Base-by-base conservation (phyloP, 2,888 invertebrate genomes). In the Pterostichus niger region DNA sequence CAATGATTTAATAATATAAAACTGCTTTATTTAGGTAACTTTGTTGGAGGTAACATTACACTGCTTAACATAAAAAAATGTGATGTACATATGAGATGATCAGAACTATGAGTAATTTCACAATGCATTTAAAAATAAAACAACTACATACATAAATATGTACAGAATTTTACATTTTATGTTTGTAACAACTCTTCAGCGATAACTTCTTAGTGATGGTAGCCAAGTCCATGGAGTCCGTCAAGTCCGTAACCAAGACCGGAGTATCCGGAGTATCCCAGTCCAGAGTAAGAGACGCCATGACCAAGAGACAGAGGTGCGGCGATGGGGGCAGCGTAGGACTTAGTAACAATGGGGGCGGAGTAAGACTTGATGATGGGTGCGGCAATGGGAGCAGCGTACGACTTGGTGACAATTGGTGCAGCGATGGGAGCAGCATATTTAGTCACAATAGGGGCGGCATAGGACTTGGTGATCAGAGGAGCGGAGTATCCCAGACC, bases 241-340 rank as follows among this genome's bases (percentile, higher is more conserved):
- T 52, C 13, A 52, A 17, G 7, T 56, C 56, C 56, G 13, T 83
- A 82, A 46, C 84, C 84, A 33, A 79, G 35, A 31, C 83, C 71
- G 40, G 64, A 61, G 56, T 83, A 82, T 46, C 84, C 71, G 40
- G 64, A 61, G 56, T 83, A 82, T 46, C 84, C 84, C n/a, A 79
- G 71, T 56, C 84, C 84, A 31, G 35, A 31, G 52, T 49, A 49
- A 40, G 83, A 79, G n/a, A 80, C 52, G 46, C 84, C 84, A 54
- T 84, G 84, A 40, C 84, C 84, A 24, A 84, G 71, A 49, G 85
- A 83, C 15, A 83, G 17, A 11, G 84, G 83, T 6, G 64, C 75
- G 76, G 76, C 49, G 33, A 83, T 80, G 9, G 85, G 84, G 49
- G 85, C 84, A 33, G 84, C 82, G 13, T 83, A 56, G 71, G 80